Conservation (phyloP, 2,888 invertebrate species). For the Saturnia japonica region DNA sequence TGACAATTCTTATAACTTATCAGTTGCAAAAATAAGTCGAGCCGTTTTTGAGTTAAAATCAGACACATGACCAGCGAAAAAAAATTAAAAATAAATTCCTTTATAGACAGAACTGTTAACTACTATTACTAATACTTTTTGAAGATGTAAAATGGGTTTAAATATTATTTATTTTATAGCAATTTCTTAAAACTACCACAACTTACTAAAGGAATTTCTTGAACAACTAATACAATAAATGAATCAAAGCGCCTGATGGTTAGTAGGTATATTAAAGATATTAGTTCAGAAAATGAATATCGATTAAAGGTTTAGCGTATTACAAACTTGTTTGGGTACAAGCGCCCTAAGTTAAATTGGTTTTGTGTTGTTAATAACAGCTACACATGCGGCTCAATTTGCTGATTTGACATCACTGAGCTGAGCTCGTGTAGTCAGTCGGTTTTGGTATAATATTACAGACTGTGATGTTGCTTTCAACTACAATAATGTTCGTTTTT, state of each 20-base stretch:
- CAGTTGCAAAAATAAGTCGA: no score
- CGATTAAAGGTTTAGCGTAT: constrained; percentile 33
- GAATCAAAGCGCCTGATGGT: not conserved
- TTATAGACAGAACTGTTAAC: no score
- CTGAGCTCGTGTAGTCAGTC: constrained; percentile 18
- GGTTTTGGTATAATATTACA: not conserved
- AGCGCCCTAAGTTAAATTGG: constrained; percentile 56
- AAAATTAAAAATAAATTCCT: no score
- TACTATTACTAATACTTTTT: no score
- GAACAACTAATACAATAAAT: not conserved
- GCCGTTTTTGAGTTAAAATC: no score
- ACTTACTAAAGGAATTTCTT: no score
- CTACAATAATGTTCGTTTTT: not conserved
- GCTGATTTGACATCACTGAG: constrained; percentile 33
- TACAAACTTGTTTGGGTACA: constrained; percentile 36
- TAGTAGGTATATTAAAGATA: not conserved
- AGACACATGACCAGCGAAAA: no score
- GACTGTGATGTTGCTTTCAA: not conserved
- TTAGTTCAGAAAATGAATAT: not conserved
- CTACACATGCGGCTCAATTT: constrained; percentile 38
- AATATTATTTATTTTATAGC: no score
- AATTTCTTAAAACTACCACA: no score
- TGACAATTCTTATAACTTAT: no score
- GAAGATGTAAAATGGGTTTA: no score
- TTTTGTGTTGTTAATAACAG: constrained; percentile 51